phyloP scores from a whole-genome alignment of 2,888 invertebrate species.

The Thereva nobilitata region DNA sequence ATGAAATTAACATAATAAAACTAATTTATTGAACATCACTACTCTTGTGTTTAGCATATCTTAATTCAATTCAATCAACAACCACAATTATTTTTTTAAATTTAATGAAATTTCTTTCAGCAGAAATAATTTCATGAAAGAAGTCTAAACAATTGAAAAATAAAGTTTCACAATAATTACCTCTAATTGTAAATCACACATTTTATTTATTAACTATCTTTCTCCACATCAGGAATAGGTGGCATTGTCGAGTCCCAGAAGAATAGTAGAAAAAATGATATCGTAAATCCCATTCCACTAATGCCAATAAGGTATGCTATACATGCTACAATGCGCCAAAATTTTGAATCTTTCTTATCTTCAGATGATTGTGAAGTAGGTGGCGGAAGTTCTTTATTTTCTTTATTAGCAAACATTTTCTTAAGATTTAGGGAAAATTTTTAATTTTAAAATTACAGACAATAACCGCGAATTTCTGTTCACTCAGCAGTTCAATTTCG shows the following conservation, averaged over 20 bases:
- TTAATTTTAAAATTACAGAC: background rate
- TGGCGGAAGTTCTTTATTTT: background rate
- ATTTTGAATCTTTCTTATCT: constrained; percentile 29
- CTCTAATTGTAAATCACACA: no score
- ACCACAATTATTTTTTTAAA: no score
- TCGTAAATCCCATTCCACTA: constrained; percentile 53
- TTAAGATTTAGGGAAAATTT: background rate
- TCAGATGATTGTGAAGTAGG: background rate
- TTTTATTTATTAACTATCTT: no score
- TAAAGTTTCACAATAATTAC: no score
- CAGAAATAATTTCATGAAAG: no score
- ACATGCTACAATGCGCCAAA: constrained; percentile 51
- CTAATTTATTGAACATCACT: background rate
- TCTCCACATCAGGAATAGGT: constrained; percentile 51
- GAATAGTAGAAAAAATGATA: constrained; percentile 56
- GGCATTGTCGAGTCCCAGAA: constrained; percentile 58
- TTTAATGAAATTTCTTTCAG: no score
- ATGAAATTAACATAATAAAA: background rate
- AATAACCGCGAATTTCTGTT: no score
- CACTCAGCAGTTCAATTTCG: no score
- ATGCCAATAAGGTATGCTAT: constrained; percentile 54
- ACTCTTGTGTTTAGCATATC: no score
- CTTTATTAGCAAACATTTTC: background rate
- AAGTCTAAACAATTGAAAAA: no score
- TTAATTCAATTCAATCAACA: background rate